Evolutionary conservation across 2,888 invertebrate genomes (phyloP).

Genomic region (Germaria angustata): DNA sequence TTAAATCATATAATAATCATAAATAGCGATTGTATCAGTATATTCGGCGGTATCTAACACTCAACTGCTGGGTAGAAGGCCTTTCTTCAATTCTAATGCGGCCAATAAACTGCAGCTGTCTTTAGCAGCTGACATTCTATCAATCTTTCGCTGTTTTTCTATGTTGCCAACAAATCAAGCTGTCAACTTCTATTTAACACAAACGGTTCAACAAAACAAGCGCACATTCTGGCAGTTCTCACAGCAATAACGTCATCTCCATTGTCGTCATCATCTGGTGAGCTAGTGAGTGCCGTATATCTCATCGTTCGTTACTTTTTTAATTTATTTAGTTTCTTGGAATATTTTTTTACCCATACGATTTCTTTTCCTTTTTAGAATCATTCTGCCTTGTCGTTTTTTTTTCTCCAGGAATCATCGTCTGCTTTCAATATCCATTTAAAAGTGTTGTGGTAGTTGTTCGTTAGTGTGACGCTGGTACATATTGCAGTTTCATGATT

Average conservation of each 20-base stretch:
- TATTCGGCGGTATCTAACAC: neutral
- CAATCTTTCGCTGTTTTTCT: constrained; percentile 63
- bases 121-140: constrained; percentile 64
- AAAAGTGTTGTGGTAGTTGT: constrained; percentile 26
- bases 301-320: constrained; percentile 35
- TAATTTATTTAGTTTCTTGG: constrained; percentile 27
- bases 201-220: constrained; percentile 55
- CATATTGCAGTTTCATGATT: constrained; percentile 44
- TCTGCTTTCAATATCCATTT: constrained; percentile 58
- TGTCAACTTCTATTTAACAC: constrained; percentile 66
- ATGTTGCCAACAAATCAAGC: constrained; percentile 66
- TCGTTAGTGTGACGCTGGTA: neutral
- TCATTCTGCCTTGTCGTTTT: neutral
- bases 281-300: constrained; percentile 55
- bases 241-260: constrained; percentile 25
- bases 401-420: constrained; percentile 29
- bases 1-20: constrained; percentile 3
- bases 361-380: constrained; percentile 12
- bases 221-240: constrained; percentile 24
- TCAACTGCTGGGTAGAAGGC: constrained; percentile 23
- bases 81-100: constrained; percentile 51
- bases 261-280: constrained; percentile 42
- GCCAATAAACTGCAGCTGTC: constrained; percentile 66
- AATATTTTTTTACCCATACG: constrained; percentile 4
- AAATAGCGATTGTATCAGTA: neutral